These are phyloP conservation scores for Miniopterus natalensis DNA, from an alignment of 2,113 vertebrate species.

Conservation along the genomic window DNA sequence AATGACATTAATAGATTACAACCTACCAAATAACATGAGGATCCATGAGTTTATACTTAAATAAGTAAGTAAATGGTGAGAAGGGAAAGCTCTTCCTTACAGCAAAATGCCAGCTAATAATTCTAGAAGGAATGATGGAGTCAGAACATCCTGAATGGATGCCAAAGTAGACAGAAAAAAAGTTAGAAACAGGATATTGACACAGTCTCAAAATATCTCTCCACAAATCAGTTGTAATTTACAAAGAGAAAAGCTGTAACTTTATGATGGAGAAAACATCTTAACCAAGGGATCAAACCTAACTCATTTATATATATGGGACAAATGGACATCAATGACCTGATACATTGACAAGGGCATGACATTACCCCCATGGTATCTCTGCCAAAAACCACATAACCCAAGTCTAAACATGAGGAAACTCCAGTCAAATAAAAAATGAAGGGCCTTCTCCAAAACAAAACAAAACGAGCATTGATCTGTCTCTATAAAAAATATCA, in stretches of 20 bases:
- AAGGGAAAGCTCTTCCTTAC: not conserved
- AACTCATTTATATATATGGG: not conserved
- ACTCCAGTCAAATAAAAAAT: not conserved
- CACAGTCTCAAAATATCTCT: not conserved
- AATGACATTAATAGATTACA: not conserved
- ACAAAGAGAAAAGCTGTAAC: not conserved
- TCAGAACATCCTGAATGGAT: not conserved
- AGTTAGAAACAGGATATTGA: not conserved
- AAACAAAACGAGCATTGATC: not conserved
- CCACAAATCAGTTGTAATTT: not conserved
- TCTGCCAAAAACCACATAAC: not conserved
- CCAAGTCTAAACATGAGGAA: not conserved
- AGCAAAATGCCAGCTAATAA: constrained; percentile 23
- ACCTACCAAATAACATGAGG: not conserved
- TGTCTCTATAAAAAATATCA: constrained; percentile 23
- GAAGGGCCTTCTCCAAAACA: not conserved
- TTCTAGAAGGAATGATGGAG: not conserved
- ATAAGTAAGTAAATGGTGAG: not conserved
- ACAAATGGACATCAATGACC: not conserved
- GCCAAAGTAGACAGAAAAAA: not conserved
- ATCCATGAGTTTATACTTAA: not conserved
- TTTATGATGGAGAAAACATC: not conserved
- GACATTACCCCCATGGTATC: not conserved
- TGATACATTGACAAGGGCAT: not conserved
- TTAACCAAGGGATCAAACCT: not conserved